A percentile compares a stretch with the other conserved stretches of the same genome.
phyloP scores from a whole-genome alignment of 2,888 invertebrate species.

The Sympetrum striolatum region DNA sequence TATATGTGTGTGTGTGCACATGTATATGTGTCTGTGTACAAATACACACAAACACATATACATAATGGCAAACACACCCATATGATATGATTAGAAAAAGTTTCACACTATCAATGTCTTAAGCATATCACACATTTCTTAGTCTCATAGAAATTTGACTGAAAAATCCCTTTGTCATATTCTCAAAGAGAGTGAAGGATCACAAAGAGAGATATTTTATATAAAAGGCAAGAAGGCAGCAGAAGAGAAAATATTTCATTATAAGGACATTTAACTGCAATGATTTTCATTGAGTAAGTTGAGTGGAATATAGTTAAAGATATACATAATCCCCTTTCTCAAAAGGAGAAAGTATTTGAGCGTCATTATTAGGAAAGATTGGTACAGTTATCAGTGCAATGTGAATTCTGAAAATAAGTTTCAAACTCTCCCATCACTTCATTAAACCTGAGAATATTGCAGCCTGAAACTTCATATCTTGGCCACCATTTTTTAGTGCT shows the following conservation, averaged over 20 bases:
- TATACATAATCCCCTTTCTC: slow-evolving; percentile 4
- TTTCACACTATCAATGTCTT: slow-evolving; percentile 30
- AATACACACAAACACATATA: background rate
- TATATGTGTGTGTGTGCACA: no score
- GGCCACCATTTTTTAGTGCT: background rate
- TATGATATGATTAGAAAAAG: slow-evolving; percentile 36
- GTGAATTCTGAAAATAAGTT: slow-evolving; percentile 37
- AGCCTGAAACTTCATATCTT: background rate
- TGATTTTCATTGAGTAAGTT: slow-evolving; percentile 14
- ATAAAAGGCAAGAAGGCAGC: slow-evolving; percentile 41
- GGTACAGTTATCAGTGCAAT: slow-evolving; percentile 18
- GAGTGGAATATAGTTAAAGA: background rate
- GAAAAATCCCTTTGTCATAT: slow-evolving; percentile 8
- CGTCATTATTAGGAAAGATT: slow-evolving; percentile 23
- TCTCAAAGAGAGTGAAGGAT: slow-evolving; percentile 16
- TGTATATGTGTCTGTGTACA: no score
- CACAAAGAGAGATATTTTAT: slow-evolving; percentile 18
- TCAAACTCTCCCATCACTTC: slow-evolving; percentile 5
- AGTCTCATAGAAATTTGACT: slow-evolving; percentile 11
- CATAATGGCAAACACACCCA: slow-evolving; percentile 30
- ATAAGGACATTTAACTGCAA: slow-evolving; percentile 1
- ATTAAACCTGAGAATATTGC: slow-evolving; percentile 22
- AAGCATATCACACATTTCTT: slow-evolving; percentile 44
- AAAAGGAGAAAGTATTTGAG: slow-evolving; percentile 22
- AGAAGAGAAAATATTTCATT: slow-evolving; percentile 26